Evolutionary conservation across 92 coral and sea anemone species (phyloP), one percentile per base, ranked within the genome.

Genomic region (Desmophyllum pertusum): DNA sequence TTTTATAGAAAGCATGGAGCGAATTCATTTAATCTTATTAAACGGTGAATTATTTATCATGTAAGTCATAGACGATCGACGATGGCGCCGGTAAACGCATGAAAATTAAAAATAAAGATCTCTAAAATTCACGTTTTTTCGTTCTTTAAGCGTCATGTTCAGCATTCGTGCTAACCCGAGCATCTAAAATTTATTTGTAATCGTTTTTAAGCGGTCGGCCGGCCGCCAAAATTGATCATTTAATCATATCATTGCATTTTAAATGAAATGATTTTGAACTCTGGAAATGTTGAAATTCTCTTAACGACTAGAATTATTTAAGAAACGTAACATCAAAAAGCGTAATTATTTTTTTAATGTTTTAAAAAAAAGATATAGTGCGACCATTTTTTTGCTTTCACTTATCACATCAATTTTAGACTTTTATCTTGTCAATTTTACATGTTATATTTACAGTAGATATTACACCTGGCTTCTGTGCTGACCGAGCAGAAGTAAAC

Each of bases 41-140:
- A 74, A 75, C 0, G 0, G 43, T 75, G 43, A n/a, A 75, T 52
- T 21, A 75, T 75, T 75, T n/a, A 75, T 75, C 15, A 75, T 52
- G 42, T 17, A 3, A 51, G 62, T 76, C 50, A 6, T 23, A 48
- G 9, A 50, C 35, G 21, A 6, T 23, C 29, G 9, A 50, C 35
- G 21, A 36, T 36, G 23, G 7, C 13, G 15, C 23, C 25, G 37
- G 45, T 36, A 40, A 76, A 77, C 38, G 9, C 36, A 67, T 59
- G 70, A 27, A 39, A 27, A 75, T 75, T 75, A 39, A 55, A 72
- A 77, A 77, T 57, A 29, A 23, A 38, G 45, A 59, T 41, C 30
- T 59, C 70, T 52, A 27, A 57, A 59, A 77, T 55, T 27, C 65
- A 59, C 35, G 29, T 59, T 27, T 10, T 31, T 33, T 59, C 14